These are phyloP conservation scores for Pelodiscus sinensis DNA, from an alignment of 2,113 vertebrate species.

Conservation along the genomic window DNA sequence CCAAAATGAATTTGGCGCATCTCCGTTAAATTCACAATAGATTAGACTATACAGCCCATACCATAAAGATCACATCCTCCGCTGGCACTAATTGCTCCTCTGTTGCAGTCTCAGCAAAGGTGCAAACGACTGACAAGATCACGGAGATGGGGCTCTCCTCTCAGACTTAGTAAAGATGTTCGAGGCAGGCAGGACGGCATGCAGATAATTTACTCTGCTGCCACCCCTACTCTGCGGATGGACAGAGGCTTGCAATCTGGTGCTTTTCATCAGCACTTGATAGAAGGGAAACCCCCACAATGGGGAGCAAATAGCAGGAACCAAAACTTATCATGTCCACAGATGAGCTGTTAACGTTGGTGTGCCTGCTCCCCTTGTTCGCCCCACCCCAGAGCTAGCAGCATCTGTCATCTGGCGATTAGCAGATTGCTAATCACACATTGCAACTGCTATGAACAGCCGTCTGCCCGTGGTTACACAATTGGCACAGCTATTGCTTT, in stretches of 20 bases:
- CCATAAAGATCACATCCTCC: not conserved
- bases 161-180: not conserved
- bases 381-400: not conserved
- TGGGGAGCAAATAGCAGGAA: not conserved
- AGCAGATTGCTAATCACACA: not conserved
- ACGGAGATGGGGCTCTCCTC: not conserved
- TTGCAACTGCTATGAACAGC: not conserved
- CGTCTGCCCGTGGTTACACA: not conserved
- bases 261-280: not conserved
- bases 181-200: not conserved
- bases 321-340: not conserved
- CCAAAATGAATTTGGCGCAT: fast-evolving
- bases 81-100: not conserved
- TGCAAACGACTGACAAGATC: not conserved
- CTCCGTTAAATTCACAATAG: not conserved
- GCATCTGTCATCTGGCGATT: slow-evolving; percentile 50
- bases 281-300: not conserved
- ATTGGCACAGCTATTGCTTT: not conserved
- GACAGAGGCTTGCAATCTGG: not conserved
- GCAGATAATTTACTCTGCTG: not conserved
- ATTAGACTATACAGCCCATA: not conserved
- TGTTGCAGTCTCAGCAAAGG: not conserved
- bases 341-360: not conserved
- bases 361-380: not conserved
- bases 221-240: not conserved